These are phyloP conservation scores for Drosophila tropicalis DNA, from an alignment of 1,140 invertebrate species.

Conservation along the genomic window DNA sequence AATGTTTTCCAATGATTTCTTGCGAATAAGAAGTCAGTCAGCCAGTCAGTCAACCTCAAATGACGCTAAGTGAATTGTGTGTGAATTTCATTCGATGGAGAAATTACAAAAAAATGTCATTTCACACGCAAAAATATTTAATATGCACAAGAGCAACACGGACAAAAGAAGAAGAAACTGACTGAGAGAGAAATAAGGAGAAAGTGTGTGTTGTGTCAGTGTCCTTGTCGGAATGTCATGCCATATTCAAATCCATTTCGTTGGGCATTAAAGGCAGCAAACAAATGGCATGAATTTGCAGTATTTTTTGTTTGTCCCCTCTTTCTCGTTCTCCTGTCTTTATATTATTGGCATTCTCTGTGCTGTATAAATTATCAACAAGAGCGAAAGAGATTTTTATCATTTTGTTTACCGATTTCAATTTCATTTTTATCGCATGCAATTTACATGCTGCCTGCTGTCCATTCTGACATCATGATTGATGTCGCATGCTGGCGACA, in stretches of 20 bases:
- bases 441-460: slow-evolving; percentile 77
- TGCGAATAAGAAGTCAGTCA: slow-evolving; percentile 30
- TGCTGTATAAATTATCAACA: slow-evolving; percentile 69
- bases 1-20: background rate
- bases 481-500: slow-evolving; percentile 73
- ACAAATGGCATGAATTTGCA: slow-evolving; percentile 68
- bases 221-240: slow-evolving; percentile 56
- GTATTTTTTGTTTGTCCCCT: slow-evolving; percentile 29
- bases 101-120: slow-evolving; percentile 71
- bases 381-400: slow-evolving; percentile 61
- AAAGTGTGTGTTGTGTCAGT: background rate
- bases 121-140: slow-evolving; percentile 78
- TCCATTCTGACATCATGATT: slow-evolving; percentile 78
- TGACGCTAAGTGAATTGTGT: slow-evolving; percentile 60
- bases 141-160: slow-evolving; percentile 40
- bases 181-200: background rate
- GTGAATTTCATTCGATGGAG: slow-evolving; percentile 64
- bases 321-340: slow-evolving; percentile 21
- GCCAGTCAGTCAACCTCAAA: background rate
- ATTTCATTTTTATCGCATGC: slow-evolving; percentile 76
- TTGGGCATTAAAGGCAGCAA: slow-evolving; percentile 60
- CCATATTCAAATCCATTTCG: slow-evolving; percentile 71
- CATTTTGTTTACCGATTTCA: slow-evolving; percentile 78
- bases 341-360: background rate
- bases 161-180: background rate